Evolutionary conservation across 2,888 invertebrate genomes (phyloP).

Genomic region (Drosophila mulleri): DNA sequence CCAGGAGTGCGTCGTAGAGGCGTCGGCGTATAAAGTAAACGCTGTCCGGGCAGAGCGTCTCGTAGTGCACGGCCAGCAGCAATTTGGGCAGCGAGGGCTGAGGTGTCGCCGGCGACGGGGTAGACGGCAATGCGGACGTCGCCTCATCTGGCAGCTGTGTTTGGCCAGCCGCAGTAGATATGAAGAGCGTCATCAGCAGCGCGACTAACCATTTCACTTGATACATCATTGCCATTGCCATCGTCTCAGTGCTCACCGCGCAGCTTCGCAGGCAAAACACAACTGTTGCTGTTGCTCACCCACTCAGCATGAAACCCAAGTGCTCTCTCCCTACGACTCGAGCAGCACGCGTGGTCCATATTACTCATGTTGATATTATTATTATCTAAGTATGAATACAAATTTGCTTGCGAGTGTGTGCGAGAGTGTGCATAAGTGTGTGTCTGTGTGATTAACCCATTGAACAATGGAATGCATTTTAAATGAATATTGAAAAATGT

Average conservation of each 20-base stretch:
- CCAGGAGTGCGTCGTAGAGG: constrained; percentile 70
- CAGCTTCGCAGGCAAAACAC: constrained; percentile 58
- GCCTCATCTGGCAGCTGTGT: constrained; percentile 12
- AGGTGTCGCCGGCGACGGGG: background rate
- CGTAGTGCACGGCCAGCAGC: constrained; percentile 82
- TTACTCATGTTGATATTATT: constrained; percentile 14
- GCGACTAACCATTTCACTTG: constrained; percentile 14
- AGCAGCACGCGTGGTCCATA: constrained; percentile 23
- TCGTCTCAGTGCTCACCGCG: constrained; percentile 23
- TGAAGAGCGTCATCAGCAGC: constrained; percentile 22
- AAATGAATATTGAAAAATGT: background rate
- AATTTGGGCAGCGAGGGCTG: constrained; percentile 63
- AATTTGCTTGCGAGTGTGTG: background rate
- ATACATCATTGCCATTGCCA: constrained; percentile 28
- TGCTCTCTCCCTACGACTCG: constrained; percentile 16
- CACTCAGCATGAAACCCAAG: background rate
- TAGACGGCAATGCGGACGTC: background rate
- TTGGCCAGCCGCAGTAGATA: constrained; percentile 4
- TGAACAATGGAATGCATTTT: constrained; percentile 6
- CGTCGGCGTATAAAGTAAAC: constrained; percentile 76
- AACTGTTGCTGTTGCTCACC: constrained; percentile 60
- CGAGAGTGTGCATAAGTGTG: background rate
- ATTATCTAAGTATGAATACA: constrained; percentile 35
- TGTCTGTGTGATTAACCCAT: constrained; percentile 27
- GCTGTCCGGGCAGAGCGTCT: constrained; percentile 83